phyloP scores from a whole-genome alignment of 2,113 vertebrate genomes.

The Alethe diademata region DNA sequence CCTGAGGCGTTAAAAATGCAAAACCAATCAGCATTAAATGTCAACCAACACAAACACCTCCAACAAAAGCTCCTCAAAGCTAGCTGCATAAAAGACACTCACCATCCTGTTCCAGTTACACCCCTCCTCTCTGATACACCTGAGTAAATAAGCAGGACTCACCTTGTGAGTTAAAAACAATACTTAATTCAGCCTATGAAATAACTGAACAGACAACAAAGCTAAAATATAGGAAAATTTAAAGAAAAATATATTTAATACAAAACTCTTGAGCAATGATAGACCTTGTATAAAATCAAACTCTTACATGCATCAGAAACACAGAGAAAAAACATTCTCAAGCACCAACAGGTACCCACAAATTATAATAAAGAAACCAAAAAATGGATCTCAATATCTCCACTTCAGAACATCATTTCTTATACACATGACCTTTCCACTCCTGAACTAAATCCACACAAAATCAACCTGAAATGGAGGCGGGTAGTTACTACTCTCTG shows the following conservation, averaged over 20 bases:
- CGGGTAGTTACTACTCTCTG: background rate
- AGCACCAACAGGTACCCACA: background rate
- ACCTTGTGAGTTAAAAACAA: background rate
- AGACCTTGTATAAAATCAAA: background rate
- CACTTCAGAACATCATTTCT: background rate
- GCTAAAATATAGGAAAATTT: background rate
- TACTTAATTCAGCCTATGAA: background rate
- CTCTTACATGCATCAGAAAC: background rate
- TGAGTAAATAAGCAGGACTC: background rate
- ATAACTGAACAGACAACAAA: background rate
- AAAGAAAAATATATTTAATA: background rate
- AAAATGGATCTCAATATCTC: background rate
- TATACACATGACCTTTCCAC: background rate
- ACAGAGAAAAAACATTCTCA: background rate
- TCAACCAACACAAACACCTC: background rate
- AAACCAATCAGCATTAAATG: background rate
- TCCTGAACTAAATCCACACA: background rate
- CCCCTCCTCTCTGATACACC: background rate
- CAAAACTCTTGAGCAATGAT: background rate
- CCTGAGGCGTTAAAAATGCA: background rate
- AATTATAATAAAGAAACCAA: background rate
- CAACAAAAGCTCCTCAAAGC: background rate
- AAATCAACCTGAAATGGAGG: background rate
- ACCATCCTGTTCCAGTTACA: background rate
- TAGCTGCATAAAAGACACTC: background rate